A percentile compares a stretch with the other conserved stretches of the same genome.
These are phyloP conservation scores for Panulirus ornatus DNA, from an alignment of 1,140 invertebrate genomes.

Conservation along the genomic window DNA sequence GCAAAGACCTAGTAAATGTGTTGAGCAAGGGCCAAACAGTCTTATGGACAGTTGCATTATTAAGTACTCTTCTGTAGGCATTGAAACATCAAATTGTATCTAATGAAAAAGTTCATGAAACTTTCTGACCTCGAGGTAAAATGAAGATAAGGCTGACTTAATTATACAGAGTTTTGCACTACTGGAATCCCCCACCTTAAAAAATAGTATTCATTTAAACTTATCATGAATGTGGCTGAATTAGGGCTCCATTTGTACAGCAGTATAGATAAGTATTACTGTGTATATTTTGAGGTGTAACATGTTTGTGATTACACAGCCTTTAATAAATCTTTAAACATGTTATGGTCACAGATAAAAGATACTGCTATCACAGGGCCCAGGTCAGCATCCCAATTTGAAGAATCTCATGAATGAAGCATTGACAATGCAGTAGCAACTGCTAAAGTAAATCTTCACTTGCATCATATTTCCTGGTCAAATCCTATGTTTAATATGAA, in stretches of 20 bases:
- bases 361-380: constrained; percentile 16
- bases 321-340: no score
- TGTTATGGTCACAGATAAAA: no score
- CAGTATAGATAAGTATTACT: background rate
- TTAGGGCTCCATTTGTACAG: constrained; percentile 7
- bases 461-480: background rate
- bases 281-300: no score
- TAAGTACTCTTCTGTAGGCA: constrained; percentile 21
- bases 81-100: background rate
- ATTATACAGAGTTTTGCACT: constrained; percentile 16
- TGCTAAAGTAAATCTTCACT: background rate
- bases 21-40: background rate
- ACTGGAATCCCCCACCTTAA: constrained; percentile 13
- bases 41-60: constrained; percentile 11
- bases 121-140: constrained; percentile 14
- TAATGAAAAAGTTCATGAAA: constrained; percentile 8
- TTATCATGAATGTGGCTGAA: constrained; percentile 9
- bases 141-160: constrained; percentile 16
- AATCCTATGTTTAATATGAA: background rate
- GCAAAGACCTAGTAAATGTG: constrained; percentile 6
- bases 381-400: constrained; percentile 6
- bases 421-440: background rate
- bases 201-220: constrained; percentile 13
- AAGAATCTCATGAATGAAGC: background rate
- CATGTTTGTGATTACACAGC: no score